A percentile compares a stretch with the other conserved stretches of the same genome.
phyloP scores from a whole-genome alignment of 2,888 invertebrate species.

The Julus scanicus region DNA sequence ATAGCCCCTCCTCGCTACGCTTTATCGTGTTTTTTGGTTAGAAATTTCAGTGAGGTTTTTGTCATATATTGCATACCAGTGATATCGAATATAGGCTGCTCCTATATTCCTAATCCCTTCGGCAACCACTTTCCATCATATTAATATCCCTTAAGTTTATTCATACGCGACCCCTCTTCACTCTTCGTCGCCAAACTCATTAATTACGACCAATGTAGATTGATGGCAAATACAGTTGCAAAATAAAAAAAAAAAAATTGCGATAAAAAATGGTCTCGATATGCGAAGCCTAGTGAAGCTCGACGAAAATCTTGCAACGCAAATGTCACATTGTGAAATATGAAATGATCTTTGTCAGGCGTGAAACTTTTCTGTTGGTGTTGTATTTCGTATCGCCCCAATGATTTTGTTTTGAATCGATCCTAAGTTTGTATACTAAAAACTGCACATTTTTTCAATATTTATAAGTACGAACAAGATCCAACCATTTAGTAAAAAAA shows the following conservation, averaged over 20 bases:
- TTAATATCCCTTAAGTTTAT: slow-evolving; percentile 45
- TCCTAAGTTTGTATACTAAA: neutral
- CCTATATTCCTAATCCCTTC: slow-evolving; percentile 7
- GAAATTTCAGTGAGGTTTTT: neutral
- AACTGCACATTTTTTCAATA: neutral
- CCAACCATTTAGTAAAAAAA: too few species aligned
- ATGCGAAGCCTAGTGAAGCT: slow-evolving; percentile 34
- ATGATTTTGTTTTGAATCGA: slow-evolving; percentile 4
- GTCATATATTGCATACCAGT: neutral
- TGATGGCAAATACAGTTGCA: slow-evolving; percentile 32
- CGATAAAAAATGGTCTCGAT: slow-evolving; percentile 22
- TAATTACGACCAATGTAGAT: slow-evolving; percentile 36
- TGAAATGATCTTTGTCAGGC: slow-evolving; percentile 45
- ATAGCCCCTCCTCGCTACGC: neutral
- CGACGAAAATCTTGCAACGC: slow-evolving; percentile 34
- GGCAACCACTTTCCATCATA: neutral
- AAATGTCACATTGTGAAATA: slow-evolving; percentile 34
- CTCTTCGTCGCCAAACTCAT: slow-evolving; percentile 1
- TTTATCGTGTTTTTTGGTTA: neutral
- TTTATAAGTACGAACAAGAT: neutral
- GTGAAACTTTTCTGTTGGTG: slow-evolving; percentile 25
- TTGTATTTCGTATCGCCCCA: neutral
- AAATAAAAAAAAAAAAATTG: neutral
- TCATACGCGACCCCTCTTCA: slow-evolving; percentile 43
- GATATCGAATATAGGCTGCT: neutral